Evolutionary conservation across 1,140 invertebrate genomes (phyloP), one percentile per base, ranked within the genome.

Genomic region (Cardiocondyla obscurior): DNA sequence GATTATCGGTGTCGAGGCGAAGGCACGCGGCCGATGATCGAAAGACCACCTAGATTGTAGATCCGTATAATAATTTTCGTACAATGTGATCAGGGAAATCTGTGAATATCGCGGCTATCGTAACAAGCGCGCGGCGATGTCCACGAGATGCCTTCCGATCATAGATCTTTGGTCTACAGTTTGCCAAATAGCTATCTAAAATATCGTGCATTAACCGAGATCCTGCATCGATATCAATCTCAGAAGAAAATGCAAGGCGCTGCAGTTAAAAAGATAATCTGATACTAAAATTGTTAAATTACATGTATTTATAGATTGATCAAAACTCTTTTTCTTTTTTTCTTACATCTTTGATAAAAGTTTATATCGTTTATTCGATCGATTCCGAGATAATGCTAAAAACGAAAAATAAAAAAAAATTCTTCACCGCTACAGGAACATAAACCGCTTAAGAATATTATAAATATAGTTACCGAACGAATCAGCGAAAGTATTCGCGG

Each of bases 21-120:
- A 70, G 53, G 62, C 42, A 55, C 58, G 46, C 44, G 60, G 55
- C 25, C 25, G 70, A 53, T 44, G 62, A 49, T 53, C 42, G 46
- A 42, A 14, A 53, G 85, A 83, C 84, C 85, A 85, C 84, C 85
- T 60, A 51, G 53, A n/a, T n/a, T n/a, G 51, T n/a, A 28, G 42
- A 39, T 49, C 19, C 22, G 2, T 22, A 7, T 6, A 28, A 28
- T 67, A 33, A 5, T 77, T 77, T 77, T 77, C 44, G 30, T 77
- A 53, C 22, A 7, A 5, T 33, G 22, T 65, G 44, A 77, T 67
- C 39, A 67, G 46, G 30, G 60, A 46, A 67, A 12, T 77, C 64
- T 77, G 74, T 77, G 46, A 46, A 77, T 67, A 67, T 53, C 67
- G 46, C 60, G 22, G 44, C 46, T 44, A 64, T 46, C 42, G 28